A percentile compares a stretch with the other conserved stretches of the same genome.
Evolutionary conservation across 2,113 vertebrate genomes (phyloP).

Genomic region (Oriolus oriolus): DNA sequence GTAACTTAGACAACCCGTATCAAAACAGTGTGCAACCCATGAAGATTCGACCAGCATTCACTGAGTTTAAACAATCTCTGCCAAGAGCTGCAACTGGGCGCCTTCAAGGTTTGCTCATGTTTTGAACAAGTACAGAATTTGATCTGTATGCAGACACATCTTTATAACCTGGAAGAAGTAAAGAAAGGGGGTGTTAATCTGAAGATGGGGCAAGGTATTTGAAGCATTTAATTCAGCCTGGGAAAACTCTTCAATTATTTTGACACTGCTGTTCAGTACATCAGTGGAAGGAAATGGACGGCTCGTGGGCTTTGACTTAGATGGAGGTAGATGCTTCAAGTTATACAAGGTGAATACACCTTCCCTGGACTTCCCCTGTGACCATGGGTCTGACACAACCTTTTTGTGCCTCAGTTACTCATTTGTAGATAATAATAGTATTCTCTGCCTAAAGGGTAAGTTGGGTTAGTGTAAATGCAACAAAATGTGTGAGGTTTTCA

Average conservation of each 20-base stretch:
- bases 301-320: not conserved
- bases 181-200: not conserved
- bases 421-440: not conserved
- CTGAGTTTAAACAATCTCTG: not conserved
- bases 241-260: not conserved
- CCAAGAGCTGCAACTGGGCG: not conserved
- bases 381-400: accelerated
- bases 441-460: not conserved
- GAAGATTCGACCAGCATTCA: not conserved
- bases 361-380: not conserved
- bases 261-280: not conserved
- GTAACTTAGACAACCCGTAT: not conserved
- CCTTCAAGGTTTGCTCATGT: not conserved
- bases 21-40: not conserved
- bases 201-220: not conserved
- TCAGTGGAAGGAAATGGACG: not conserved
- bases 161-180: not conserved
- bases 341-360: not conserved
- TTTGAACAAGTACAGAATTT: not conserved
- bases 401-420: not conserved
- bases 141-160: not conserved
- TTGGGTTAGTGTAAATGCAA: not conserved
- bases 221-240: not conserved
- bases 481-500: not conserved
- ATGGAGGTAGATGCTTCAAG: not conserved